Evolutionary conservation across 2,888 invertebrate species (phyloP), one percentile per base, ranked within the genome.

Genomic region (Amiota mariae): DNA sequence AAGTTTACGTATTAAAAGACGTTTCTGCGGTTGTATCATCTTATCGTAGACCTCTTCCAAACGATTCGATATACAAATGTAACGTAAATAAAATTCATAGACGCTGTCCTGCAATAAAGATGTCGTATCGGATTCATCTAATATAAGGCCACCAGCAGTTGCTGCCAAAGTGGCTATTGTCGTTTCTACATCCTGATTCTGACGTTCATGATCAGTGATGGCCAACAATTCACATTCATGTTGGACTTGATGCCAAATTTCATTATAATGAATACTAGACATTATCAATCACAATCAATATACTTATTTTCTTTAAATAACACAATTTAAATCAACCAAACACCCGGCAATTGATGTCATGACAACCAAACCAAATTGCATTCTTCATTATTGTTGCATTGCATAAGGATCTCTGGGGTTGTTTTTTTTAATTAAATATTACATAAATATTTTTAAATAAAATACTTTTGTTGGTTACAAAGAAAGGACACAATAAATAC

Each of bases 11-110:
- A 98, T 92, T n/a, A 98, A 91, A 68, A 94, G 88, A 48, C 97
- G 91, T 88, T 98, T 98, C 88, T 98, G 98, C 0, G 98, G 98
- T 88, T 98, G 98, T 56, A 97, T 91, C 82, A 97, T 92, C 91
- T 97, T 97, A 84, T 98, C 98, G 82, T 97, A 96, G 75, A 96
- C 95, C 73, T 93, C 91, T 82, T 96, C 94, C 49, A 98, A 88
- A 81, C 92, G 93, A 78, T 95, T 93, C 24, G 95, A 92, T 0
- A 95, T 92, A 36, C 94, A 91, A 8, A 97, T 94, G 86, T 98
- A 98, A 3, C 95, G 93, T 2, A 96, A 91, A 87, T 97, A 96
- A 70, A 98, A 90, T 74, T 94, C 94, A 18, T 93, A 93, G 0
- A 95, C 90, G 8, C 92, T 88, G 0, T 91, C 91, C 70, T 94